A percentile compares a stretch with the other conserved stretches of the same genome.
These are phyloP conservation scores for Drosophila longiperda DNA, from an alignment of 2,888 invertebrate genomes.

Conservation along the genomic window DNA sequence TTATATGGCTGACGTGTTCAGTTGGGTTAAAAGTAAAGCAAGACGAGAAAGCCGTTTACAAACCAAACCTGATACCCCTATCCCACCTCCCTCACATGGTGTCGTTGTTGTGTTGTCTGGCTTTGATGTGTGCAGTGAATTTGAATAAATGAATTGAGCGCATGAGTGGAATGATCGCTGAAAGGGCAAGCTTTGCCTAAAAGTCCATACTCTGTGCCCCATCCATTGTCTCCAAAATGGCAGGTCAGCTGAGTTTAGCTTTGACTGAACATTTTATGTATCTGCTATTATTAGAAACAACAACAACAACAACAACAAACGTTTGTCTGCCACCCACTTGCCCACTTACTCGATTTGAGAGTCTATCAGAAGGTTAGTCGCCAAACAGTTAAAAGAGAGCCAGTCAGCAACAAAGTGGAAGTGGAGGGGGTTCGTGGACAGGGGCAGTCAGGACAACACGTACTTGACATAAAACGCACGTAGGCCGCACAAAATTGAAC, in stretches of 20 bases:
- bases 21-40: slow-evolving; percentile 17
- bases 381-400: slow-evolving; percentile 15
- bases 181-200: slow-evolving; percentile 46
- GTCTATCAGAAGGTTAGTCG: slow-evolving; percentile 37
- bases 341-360: slow-evolving; percentile 6
- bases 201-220: no score
- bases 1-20: slow-evolving; percentile 74
- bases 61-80: not conserved
- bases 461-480: slow-evolving; percentile 72
- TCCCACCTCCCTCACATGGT: not conserved
- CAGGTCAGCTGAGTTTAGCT: slow-evolving; percentile 46
- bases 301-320: slow-evolving; percentile 20
- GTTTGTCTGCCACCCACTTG: slow-evolving; percentile 39
- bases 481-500: slow-evolving; percentile 56
- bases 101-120: slow-evolving; percentile 47
- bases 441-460: slow-evolving; percentile 64
- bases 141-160: slow-evolving; percentile 73
- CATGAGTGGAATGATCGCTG: slow-evolving; percentile 71
- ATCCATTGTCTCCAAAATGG: slow-evolving; percentile 12
- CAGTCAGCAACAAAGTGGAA: not conserved
- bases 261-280: slow-evolving; percentile 28
- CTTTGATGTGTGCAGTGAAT: slow-evolving; percentile 75
- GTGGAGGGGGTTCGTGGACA: not conserved
- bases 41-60: not conserved
- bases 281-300: slow-evolving; percentile 48